A percentile compares a stretch with the other conserved stretches of the same genome.
phyloP scores from a whole-genome alignment of 2,797 vertebrate genomes.

The Remorina albescens region DNA sequence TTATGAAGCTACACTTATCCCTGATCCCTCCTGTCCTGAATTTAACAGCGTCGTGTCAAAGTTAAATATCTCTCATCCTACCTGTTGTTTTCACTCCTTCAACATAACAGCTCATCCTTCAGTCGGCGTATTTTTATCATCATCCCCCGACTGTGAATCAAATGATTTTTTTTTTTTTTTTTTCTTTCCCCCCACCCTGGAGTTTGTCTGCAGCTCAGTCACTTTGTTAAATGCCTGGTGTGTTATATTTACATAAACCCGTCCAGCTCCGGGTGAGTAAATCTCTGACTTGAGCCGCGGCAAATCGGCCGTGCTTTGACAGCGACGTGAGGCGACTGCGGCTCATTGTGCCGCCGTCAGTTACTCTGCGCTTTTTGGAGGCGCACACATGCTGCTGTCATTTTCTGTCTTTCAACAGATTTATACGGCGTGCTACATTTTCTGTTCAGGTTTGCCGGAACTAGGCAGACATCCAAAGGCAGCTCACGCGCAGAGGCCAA shows the following conservation, averaged over 20 bases:
- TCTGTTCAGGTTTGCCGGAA: constrained; percentile 45
- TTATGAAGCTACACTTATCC: not conserved
- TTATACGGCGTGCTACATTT: constrained; percentile 49
- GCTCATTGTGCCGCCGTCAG: constrained; percentile 41
- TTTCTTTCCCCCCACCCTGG: no score
- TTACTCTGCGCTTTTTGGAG: constrained; percentile 15
- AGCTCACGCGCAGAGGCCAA: constrained; percentile 19
- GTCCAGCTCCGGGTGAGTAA: constrained; percentile 19
- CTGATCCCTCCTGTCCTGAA: no score
- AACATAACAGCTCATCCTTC: constrained; percentile 8
- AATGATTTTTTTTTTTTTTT: not conserved
- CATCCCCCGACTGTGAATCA: constrained; percentile 4
- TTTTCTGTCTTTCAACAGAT: constrained; percentile 40
- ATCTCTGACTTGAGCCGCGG: constrained; percentile 2
- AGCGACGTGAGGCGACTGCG: constrained; percentile 1
- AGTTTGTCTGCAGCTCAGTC: constrained; percentile 22
- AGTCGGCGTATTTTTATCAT: not conserved
- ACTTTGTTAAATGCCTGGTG: constrained; percentile 41
- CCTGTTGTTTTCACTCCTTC: constrained; percentile 11
- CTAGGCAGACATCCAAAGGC: constrained; percentile 45
- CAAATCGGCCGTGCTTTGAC: constrained; percentile 27
- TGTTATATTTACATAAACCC: constrained; percentile 44
- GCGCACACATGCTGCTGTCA: constrained; percentile 32
- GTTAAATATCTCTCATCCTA: not conserved
- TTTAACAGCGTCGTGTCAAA: not conserved